Evolutionary conservation across 2,113 vertebrate genomes (phyloP).

Genomic region (Alethe diademata): DNA sequence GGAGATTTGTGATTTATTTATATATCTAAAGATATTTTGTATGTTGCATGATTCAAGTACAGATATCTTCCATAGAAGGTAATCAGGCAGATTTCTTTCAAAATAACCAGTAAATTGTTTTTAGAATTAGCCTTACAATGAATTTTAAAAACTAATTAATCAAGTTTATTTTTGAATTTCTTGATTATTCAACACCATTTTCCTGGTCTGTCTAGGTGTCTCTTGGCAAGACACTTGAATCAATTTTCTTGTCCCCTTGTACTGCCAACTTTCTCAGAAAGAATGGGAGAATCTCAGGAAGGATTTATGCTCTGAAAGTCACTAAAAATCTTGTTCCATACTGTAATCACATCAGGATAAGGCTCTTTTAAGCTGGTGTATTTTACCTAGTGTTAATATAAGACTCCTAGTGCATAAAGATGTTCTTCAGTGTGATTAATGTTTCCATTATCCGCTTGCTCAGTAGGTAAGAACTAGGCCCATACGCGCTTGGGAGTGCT

Average conservation of each 20-base stretch:
- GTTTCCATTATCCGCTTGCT: background rate
- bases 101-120: background rate
- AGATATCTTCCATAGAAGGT: background rate
- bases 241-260: background rate
- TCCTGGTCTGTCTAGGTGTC: background rate
- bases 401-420: background rate
- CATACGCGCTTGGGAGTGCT: accelerated
- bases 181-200: background rate
- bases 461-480: background rate
- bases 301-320: background rate
- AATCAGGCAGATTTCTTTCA: background rate
- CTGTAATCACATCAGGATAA: background rate
- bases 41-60: background rate
- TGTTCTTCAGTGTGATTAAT: background rate
- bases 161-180: background rate
- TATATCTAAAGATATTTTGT: background rate
- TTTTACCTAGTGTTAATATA: background rate
- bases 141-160: background rate
- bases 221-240: background rate
- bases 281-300: background rate
- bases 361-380: background rate
- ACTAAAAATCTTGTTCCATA: background rate
- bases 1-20: background rate
- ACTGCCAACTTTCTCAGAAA: background rate
- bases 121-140: background rate